Conservation (phyloP, 2,113 vertebrate species). For the Podiceps cristatus region DNA sequence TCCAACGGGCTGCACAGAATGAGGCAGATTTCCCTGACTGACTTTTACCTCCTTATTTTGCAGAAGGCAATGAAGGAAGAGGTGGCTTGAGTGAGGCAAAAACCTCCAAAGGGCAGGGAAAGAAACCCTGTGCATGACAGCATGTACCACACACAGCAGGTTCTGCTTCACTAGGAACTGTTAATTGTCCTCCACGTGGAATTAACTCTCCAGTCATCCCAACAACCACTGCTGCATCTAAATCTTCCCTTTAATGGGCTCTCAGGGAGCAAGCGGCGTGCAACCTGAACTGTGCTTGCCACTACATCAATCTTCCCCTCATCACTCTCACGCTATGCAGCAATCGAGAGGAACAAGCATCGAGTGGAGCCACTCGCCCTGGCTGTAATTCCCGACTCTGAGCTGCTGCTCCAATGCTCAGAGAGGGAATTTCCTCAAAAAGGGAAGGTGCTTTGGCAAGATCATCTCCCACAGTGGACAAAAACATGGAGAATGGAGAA, state of each 20-base stretch:
- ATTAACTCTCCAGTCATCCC: conserved; percentile 9
- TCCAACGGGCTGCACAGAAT: neutral
- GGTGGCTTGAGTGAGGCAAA: neutral
- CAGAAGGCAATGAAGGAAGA: neutral
- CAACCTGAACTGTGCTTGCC: neutral
- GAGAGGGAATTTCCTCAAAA: neutral
- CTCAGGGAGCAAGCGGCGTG: neutral
- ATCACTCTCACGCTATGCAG: neutral
- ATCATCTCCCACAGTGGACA: neutral
- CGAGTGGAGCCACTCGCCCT: neutral
- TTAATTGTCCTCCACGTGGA: conserved; percentile 37
- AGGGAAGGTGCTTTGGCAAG: neutral
- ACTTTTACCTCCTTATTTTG: neutral
- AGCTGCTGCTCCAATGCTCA: neutral
- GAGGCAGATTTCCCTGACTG: fast-evolving
- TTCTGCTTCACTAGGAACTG: conserved; percentile 5
- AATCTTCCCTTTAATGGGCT: conserved; percentile 22
- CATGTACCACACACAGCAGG: fast-evolving
- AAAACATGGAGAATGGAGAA: neutral
- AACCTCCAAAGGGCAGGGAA: neutral
- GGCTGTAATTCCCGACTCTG: neutral
- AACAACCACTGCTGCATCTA: neutral
- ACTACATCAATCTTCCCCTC: conserved; percentile 34
- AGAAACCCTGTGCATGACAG: neutral
- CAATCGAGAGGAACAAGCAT: neutral